phyloP scores from a whole-genome alignment of 2,113 vertebrate species.

The Ameiurus melas region DNA sequence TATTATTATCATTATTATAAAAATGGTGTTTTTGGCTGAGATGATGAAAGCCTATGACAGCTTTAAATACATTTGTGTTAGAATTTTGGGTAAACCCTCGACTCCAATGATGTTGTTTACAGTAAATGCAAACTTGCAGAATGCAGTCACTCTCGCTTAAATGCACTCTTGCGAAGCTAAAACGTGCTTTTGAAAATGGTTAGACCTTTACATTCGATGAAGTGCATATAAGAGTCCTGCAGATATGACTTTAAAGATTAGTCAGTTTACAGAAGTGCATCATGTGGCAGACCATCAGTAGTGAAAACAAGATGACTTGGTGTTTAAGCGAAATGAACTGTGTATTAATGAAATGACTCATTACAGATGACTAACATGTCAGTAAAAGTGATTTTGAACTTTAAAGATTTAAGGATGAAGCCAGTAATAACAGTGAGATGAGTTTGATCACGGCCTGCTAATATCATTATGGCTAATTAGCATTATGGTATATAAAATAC shows the following conservation, averaged over 20 bases:
- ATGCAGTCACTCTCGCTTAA: not conserved
- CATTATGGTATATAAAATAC: not conserved
- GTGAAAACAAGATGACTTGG: constrained; percentile 64
- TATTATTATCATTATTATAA: not conserved
- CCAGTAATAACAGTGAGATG: not conserved
- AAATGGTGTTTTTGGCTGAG: not conserved
- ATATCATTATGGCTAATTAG: not conserved
- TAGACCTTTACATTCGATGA: not conserved
- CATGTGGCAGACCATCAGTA: constrained; percentile 29
- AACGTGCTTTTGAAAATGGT: constrained; percentile 7
- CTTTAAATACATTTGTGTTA: not conserved
- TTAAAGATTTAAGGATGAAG: constrained; percentile 24
- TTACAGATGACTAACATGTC: constrained; percentile 64
- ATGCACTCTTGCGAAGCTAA: not conserved
- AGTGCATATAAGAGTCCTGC: constrained; percentile 6
- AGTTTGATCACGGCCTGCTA: not conserved
- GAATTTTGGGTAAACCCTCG: not conserved
- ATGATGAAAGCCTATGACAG: not conserved
- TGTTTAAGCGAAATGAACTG: constrained; percentile 55
- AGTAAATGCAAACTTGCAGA: not conserved
- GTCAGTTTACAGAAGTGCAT: constrained; percentile 1
- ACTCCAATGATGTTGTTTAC: not conserved
- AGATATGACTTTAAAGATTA: not conserved
- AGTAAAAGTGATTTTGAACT: constrained; percentile 67
- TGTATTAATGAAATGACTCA: constrained; percentile 72